Base-by-base conservation (phyloP, 2,113 vertebrate species). In the Osmerus eperlanus region DNA sequence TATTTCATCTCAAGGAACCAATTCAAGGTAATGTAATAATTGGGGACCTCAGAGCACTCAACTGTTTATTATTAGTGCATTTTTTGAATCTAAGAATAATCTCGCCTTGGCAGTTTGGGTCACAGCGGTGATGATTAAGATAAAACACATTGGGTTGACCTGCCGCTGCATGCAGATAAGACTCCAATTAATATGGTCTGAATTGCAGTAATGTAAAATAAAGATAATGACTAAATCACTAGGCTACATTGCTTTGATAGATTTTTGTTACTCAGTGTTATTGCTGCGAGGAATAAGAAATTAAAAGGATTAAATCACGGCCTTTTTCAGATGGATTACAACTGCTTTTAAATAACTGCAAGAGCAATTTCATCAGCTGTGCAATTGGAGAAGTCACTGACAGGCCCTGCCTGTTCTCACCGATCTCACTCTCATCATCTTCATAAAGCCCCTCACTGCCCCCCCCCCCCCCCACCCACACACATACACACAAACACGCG, bases 311-410 rank as follows among this genome's bases (percentile, higher is more conserved):
- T 92, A 92, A 88, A 91, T 91, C 88, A 83, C 84, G 87, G 86
- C 83, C 84, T 91, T 92, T 92, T 92, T 93, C 89, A 93, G 89
- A 92, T 91, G 90, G 90, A 93, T 93, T 92, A 93, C 92, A 93
- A 92, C 90, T 93, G 91, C 89, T 92, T 92, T 92, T 93, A 92
- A 93, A 93, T 92, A 93, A 93, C 90, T 79, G 82, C 87, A 83
- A 87, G 88, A 90, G 91, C 90, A 91, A 92, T 92, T 92, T 91
- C 91, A 92, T 91, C 90, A 89, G 84, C 88, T 76, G 71, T 80
- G 85, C 89, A 90, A 91, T 90, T 90, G 71, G 83, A 89, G 90
- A 89, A 89, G 87, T 87, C 85, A 89, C 87, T 90, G 92, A 92
- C 89, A 91, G 91, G 80, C 87, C 84, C 88, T 80, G 88, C 83